A percentile compares a stretch with the other conserved stretches of the same genome.
Evolutionary conservation across 2,888 invertebrate genomes (phyloP).

Genomic region (Acronicta aceris): DNA sequence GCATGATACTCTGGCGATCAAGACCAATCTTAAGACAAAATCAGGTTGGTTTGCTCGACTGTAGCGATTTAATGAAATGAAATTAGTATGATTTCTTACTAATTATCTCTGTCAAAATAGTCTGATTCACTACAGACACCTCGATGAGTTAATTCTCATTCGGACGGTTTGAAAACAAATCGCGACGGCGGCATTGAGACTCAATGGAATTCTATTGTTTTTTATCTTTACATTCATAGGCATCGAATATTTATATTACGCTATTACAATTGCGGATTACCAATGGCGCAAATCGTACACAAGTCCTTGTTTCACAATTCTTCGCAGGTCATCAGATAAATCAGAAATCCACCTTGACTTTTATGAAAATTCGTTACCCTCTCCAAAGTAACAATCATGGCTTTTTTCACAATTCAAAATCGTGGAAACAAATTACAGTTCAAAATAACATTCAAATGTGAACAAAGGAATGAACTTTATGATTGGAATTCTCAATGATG

Average conservation of each 20-base stretch:
- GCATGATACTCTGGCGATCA: too few species aligned
- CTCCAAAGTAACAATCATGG: slow-evolving; percentile 35
- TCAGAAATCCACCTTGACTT: slow-evolving; percentile 39
- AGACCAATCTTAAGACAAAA: neutral
- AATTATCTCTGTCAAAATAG: slow-evolving; percentile 1
- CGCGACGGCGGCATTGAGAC: slow-evolving; percentile 22
- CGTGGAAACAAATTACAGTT: slow-evolving; percentile 35
- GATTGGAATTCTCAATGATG: slow-evolving; percentile 56
- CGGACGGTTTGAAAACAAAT: slow-evolving; percentile 29
- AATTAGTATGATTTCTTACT: neutral
- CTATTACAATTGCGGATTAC: slow-evolving; percentile 14
- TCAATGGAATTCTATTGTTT: slow-evolving; percentile 41
- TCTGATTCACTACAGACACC: slow-evolving; percentile 1
- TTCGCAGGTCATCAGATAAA: slow-evolving; percentile 51
- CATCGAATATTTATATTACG: slow-evolving; percentile 23
- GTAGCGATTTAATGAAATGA: too few species aligned
- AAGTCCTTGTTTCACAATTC: slow-evolving; percentile 31
- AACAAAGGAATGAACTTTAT: slow-evolving; percentile 60
- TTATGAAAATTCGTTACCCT: slow-evolving; percentile 39
- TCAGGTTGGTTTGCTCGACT: neutral
- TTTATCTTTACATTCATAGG: slow-evolving; percentile 27
- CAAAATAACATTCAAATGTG: slow-evolving; percentile 43
- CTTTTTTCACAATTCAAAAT: slow-evolving; percentile 39
- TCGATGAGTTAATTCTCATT: slow-evolving; percentile 11
- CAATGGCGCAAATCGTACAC: slow-evolving; percentile 14